Base-by-base conservation (phyloP, 2,888 invertebrate species). In the Agonopterix subpropinquella region DNA sequence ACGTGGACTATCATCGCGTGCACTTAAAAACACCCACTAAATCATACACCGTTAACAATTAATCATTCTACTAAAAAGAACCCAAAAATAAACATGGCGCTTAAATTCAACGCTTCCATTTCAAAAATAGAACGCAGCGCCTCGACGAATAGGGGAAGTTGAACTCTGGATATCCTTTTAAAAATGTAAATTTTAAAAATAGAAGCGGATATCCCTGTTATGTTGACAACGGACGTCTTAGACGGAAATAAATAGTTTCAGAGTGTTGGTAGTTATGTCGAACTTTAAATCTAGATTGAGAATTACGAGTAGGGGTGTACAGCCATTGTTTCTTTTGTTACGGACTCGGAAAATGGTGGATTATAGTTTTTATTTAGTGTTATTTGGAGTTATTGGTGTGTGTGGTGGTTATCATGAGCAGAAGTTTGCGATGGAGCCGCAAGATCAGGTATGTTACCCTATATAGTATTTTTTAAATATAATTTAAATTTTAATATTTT, bases 401-500 rank as follows among this genome's bases (percentile, higher is more conserved):
- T 69, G 80, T 62, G 70, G 67, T 54, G 73, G 87, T 64, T 73
- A 65, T 59, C 73, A 73, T 44, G 92, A 92, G 65, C 98, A 98
- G 84, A 93, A 94, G 79, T 98, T 98, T 82, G 95, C 95, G 43
- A 95, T 95, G 91, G 95, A 98, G 74, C 98, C 98, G 7, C 94
- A 94, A 77, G 96, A 97, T 89, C 93, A 87, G 81, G 92, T 80
- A 64, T 55, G 48, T 11, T 42, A 18, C n/a, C n/a, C n/a, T n/a
- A n/a, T n/a, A n/a, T n/a, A n/a, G n/a, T n/a, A n/a, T n/a, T n/a
- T n/a, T n/a, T n/a, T n/a, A 36, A 36, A 36, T 13, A 13, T 2
- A 36, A 36, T 46, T 43, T 4, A 42, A 44, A 44, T 42, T 8
- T 45, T n/a, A n/a, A n/a, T n/a, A n/a, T 18, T 41, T 36, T 36